Base-by-base conservation (phyloP, 1,140 invertebrate genomes). In the Eurosta solidaginis region DNA sequence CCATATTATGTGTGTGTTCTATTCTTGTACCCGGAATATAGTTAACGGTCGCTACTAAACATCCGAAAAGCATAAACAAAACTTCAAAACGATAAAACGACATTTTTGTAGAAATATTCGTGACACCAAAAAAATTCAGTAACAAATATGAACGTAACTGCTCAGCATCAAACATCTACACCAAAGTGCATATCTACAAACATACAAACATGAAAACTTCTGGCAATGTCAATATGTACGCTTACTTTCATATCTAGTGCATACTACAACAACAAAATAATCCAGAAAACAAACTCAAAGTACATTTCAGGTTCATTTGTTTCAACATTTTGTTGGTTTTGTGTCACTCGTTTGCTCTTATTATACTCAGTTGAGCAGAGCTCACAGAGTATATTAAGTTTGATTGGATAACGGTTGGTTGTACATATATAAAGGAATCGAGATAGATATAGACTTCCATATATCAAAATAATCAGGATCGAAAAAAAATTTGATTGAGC, bases 11-110 rank as follows among this genome's bases (percentile, higher is more conserved):
- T 25, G 27, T 47, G 25, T 27, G 45, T 29, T 22, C 33, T 49
- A 52, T 27, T 54, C 20, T 45, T 42, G 17, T 17, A 3, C 74
- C 47, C 49, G 29, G 74, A 40, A 44, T 47, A 76, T 52, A 36
- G 74, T 40, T 42, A 47, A 42, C 45, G 47, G 47, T 52, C 22
- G 76, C 22, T 59, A 40, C 75, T 78, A 78, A 78, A 83, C 84
- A 85, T 86, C 84, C 84, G 84, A 85, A 85, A 83, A 84, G 83
- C 84, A 86, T 86, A 86, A 86, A 86, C 84, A 86, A 85, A 85
- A 74, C 68, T 74, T 47, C 44, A 74, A 36, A 22, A 25, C 17
- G 59, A 40, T n/a, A 40, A 45, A 74, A 44, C 49, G 68, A 78
- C 47, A 74, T 47, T 54, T 78, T 63, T 78, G 63, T 54, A 74